phyloP scores from a whole-genome alignment of 2,797 vertebrate species.

The Rhincodon typus region DNA sequence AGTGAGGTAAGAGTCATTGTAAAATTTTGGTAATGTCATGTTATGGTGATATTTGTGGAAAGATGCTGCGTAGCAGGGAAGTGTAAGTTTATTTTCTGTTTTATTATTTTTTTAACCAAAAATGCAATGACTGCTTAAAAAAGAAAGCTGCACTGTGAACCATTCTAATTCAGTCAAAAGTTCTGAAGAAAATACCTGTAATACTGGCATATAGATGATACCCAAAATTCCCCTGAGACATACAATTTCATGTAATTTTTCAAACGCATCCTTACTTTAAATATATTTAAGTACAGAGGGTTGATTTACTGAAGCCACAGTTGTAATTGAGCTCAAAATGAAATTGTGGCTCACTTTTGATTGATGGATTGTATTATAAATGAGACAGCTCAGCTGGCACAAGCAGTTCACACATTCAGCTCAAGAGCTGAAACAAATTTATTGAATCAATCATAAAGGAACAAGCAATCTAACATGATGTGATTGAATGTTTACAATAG shows the following conservation, averaged over 20 bases:
- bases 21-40: background rate
- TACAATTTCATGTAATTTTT: background rate
- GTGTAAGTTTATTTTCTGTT: background rate
- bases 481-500: background rate
- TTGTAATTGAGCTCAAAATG: background rate
- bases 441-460: background rate
- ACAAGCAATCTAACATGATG: background rate
- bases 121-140: background rate
- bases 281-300: background rate
- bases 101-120: background rate
- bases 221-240: background rate
- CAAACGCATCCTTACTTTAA: background rate
- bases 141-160: background rate
- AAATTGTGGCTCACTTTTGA: background rate
- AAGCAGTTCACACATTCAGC: background rate
- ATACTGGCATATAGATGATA: background rate
- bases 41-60: too few species aligned
- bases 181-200: background rate
- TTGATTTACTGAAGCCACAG: background rate
- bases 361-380: background rate
- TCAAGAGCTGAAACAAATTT: background rate
- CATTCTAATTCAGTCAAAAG: background rate
- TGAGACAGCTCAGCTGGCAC: background rate
- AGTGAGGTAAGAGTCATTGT: constrained; percentile 54
- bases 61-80: background rate